These are phyloP conservation scores for Serinus canaria DNA, from an alignment of 2,113 vertebrate species.

Conservation along the genomic window DNA sequence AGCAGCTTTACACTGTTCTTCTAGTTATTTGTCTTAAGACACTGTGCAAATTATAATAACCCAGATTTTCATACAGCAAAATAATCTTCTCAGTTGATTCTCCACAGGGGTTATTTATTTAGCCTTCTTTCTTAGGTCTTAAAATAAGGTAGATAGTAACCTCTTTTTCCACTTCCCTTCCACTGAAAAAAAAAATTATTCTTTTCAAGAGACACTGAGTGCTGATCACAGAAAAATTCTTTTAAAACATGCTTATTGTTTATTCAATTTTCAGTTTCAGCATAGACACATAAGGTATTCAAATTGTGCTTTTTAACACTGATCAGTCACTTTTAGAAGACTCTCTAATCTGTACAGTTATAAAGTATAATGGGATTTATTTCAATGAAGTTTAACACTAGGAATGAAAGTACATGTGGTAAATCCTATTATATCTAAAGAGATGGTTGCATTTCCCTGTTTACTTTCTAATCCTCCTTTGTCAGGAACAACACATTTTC, in stretches of 20 bases:
- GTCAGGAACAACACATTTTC: not conserved
- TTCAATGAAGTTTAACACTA: not conserved
- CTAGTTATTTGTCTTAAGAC: not conserved
- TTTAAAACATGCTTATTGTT: not conserved
- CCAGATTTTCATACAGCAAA: not conserved
- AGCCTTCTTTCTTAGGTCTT: not conserved
- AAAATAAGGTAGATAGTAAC: not conserved
- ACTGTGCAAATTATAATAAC: not conserved
- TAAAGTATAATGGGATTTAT: constrained; percentile 59
- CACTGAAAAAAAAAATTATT: not conserved
- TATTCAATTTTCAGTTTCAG: constrained; percentile 31
- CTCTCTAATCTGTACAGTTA: constrained; percentile 33
- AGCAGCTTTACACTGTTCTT: not conserved
- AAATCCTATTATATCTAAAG: constrained; percentile 18
- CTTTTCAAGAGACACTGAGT: not conserved
- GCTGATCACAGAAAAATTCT: not conserved
- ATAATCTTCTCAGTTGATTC: constrained; percentile 31
- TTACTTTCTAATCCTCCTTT: constrained; percentile 26
- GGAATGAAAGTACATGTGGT: not conserved
- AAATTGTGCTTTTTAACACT: constrained; percentile 31
- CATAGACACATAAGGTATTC: not conserved
- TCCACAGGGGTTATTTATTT: not conserved
- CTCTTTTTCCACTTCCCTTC: not conserved
- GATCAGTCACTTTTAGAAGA: constrained; percentile 31
- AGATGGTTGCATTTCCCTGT: not conserved